phyloP scores from a whole-genome alignment of 2,113 vertebrate genomes.

The Hemicordylus capensis region DNA sequence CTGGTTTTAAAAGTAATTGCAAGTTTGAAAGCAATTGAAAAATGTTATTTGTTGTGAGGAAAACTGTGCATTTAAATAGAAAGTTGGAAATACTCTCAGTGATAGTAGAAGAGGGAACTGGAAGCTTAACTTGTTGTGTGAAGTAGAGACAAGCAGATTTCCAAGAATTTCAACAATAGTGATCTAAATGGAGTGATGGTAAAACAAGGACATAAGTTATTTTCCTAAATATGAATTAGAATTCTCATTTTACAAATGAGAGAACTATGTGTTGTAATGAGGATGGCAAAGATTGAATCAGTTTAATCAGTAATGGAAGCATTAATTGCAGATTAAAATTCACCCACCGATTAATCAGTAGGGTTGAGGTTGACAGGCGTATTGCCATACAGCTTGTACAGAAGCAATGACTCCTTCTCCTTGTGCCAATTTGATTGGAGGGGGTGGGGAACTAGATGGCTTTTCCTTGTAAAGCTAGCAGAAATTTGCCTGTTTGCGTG shows the following conservation, averaged over 20 bases:
- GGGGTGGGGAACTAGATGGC: neutral
- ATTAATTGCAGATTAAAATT: neutral
- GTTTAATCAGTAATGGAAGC: neutral
- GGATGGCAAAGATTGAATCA: neutral
- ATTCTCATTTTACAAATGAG: conserved; percentile 40
- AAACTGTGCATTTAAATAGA: conserved; percentile 48
- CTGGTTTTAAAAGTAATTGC: conserved; percentile 30
- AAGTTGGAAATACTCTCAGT: conserved; percentile 30
- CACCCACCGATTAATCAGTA: neutral
- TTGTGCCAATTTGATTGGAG: neutral
- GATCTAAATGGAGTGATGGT: neutral
- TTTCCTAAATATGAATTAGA: conserved; percentile 43
- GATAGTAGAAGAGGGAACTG: conserved; percentile 47
- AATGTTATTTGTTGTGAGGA: neutral
- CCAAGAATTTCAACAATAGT: conserved; percentile 8
- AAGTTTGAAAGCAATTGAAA: conserved; percentile 6
- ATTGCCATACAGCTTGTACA: neutral
- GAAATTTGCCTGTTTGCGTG: neutral
- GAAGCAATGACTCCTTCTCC: neutral
- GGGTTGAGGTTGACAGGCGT: neutral
- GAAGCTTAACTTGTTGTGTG: conserved; percentile 41
- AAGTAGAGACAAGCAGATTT: conserved; percentile 11
- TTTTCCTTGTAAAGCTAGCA: neutral
- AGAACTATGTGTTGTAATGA: neutral
- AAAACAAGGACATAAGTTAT: conserved; percentile 4